A percentile compares a stretch with the other conserved stretches of the same genome.
These are phyloP conservation scores for Drosophila lacertosa DNA, from an alignment of 1,140 invertebrate species.

Conservation along the genomic window DNA sequence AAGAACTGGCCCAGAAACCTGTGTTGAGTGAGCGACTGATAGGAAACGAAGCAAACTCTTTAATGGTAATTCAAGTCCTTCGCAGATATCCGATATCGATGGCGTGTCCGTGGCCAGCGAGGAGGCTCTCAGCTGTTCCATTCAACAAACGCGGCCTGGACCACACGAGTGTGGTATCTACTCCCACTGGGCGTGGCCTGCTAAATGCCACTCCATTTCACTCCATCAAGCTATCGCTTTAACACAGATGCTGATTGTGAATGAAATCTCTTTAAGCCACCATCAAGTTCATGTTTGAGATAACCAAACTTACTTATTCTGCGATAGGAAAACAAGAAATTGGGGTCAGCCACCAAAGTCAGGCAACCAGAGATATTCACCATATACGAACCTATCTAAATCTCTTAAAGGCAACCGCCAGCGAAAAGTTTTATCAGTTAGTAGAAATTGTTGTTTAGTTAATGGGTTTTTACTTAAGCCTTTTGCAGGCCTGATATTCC, in stretches of 20 bases:
- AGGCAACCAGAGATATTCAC: constrained; percentile 27
- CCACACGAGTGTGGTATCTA: constrained; percentile 38
- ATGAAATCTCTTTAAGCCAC: too few species aligned
- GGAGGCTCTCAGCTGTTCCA: constrained; percentile 30
- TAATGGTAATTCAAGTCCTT: constrained; percentile 25
- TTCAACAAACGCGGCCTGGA: constrained; percentile 32
- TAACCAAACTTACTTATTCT: constrained; percentile 59
- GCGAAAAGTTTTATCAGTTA: constrained; percentile 51
- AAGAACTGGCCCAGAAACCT: constrained; percentile 59
- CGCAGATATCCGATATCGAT: constrained; percentile 37
- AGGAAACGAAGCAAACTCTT: background rate
- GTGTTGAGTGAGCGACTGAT: constrained; percentile 48
- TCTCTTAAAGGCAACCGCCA: constrained; percentile 32
- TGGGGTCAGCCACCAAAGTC: constrained; percentile 10
- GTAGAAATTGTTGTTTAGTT: constrained; percentile 50
- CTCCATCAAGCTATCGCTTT: too few species aligned
- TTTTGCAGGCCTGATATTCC: constrained; percentile 38
- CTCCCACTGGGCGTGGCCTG: constrained; percentile 34
- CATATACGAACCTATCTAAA: constrained; percentile 28
- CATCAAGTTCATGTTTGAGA: constrained; percentile 25
- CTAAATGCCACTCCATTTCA: constrained; percentile 50
- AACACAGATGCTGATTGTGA: too few species aligned
- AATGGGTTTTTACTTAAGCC: constrained; percentile 13
- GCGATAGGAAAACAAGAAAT: constrained; percentile 35
- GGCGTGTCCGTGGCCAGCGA: constrained; percentile 30